These are phyloP conservation scores for Nibea coibor DNA, from an alignment of 2,113 vertebrate genomes.

Conservation along the genomic window DNA sequence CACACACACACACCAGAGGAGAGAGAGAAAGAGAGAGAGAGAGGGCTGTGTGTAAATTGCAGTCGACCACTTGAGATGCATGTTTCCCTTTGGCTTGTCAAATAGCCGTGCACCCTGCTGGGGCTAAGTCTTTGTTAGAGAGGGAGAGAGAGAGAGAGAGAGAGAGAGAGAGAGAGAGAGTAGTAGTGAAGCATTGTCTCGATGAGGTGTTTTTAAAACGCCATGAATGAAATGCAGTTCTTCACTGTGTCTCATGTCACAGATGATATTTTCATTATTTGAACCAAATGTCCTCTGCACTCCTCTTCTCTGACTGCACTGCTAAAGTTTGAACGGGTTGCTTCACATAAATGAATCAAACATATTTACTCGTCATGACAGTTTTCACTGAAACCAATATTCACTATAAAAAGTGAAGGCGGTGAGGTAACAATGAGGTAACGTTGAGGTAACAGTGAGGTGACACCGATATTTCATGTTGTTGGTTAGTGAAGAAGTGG, in stretches of 20 bases:
- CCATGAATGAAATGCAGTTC: slow-evolving; percentile 8
- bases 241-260: background rate
- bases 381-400: background rate
- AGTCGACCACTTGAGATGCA: slow-evolving; percentile 76
- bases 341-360: background rate
- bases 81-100: slow-evolving; percentile 76
- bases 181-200: background rate
- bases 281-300: background rate
- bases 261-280: slow-evolving; percentile 22
- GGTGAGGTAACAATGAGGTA: background rate
- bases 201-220: slow-evolving; percentile 34
- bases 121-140: slow-evolving; percentile 60
- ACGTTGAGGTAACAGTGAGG: too few species aligned
- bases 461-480: background rate
- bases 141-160: slow-evolving; percentile 14
- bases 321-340: background rate
- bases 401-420: too few species aligned
- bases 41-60: slow-evolving; percentile 64
- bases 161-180: slow-evolving; percentile 14
- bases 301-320: too few species aligned
- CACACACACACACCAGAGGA: slow-evolving; percentile 15
- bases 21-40: background rate
- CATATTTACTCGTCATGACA: background rate
- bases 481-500: too few species aligned
- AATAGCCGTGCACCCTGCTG: slow-evolving; percentile 68